Base-by-base conservation (phyloP, 2,888 invertebrate species). In the Eilema griseolum region DNA sequence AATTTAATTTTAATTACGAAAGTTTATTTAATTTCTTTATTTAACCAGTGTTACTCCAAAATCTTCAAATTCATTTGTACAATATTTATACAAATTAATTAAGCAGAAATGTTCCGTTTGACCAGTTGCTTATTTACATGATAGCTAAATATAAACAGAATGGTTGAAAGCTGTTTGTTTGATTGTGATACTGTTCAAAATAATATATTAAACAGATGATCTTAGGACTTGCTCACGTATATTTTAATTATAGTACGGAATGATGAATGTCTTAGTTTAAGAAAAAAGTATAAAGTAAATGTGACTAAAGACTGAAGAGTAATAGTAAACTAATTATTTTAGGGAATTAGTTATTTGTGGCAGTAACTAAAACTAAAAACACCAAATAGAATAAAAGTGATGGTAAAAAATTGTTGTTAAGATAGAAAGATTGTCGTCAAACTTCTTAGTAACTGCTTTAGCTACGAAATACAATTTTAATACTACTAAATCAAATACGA, bases 71-170 rank as follows among this genome's bases (percentile, higher is more conserved):
- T 46, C 31, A 71, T 66, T 65, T 59, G 61, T 61, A 60, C 26
- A 66, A 56, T 62, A 69, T 72, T 72, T 72, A 69, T 61, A 62
- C 57, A 69, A 41, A 69, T 69, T 66, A 72, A 72, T 69, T 66
- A 69, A 69, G 41, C 52, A 46, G 69, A 60, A 69, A 63, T 52
- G 66, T 61, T 66, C 63, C 26, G 52, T 69, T 66, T 72, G 69
- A 14, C 28, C 59, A 41, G 59, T 56, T 66, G 68, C 31, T 72
- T 72, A 69, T 69, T 72, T 72, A 66, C 33, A 64, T 52, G 14
- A 41, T 56, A 60, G 66, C 66, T 66, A 72, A 69, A 72, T 60
- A 65, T 69, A 72, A 60, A 69, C 60, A 31, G 28, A 66, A 65
- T 57, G 11, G 59, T 62, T 52, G 26, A 56, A 70, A 37, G 33